phyloP scores from a whole-genome alignment of 2,113 vertebrate species.

The Empidonax alnorum region DNA sequence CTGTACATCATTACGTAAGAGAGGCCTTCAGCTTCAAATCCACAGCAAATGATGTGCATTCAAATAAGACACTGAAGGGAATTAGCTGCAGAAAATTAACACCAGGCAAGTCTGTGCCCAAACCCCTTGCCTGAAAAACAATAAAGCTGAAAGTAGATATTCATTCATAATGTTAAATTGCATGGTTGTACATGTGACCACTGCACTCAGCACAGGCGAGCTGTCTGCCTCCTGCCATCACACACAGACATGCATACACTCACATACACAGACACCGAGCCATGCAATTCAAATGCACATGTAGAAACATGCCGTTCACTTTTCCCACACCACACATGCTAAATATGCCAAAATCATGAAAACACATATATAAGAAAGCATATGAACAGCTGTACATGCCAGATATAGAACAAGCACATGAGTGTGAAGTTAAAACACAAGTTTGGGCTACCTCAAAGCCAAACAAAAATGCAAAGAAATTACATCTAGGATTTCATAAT shows the following conservation, averaged over 20 bases:
- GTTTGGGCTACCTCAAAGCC: not conserved
- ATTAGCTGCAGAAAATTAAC: constrained; percentile 17
- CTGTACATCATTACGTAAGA: not conserved
- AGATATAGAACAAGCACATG: not conserved
- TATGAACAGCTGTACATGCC: not conserved
- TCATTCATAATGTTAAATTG: not conserved
- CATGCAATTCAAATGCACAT: not conserved
- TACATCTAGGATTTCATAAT: not conserved
- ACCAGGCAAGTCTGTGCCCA: not conserved
- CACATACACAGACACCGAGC: too few species aligned
- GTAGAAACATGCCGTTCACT: not conserved
- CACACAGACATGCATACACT: too few species aligned
- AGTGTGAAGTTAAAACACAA: not conserved
- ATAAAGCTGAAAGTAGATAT: not conserved
- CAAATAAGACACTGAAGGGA: not conserved
- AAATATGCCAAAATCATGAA: not conserved
- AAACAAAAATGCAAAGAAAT: not conserved
- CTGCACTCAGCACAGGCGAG: not conserved
- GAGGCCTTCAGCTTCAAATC: not conserved
- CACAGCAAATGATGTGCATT: not conserved
- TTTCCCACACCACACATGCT: not conserved
- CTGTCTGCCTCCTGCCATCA: not conserved
- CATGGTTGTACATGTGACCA: not conserved
- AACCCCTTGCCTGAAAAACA: not conserved
- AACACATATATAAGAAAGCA: not conserved